phyloP scores from a whole-genome alignment of 1,140 invertebrate species.

The Aphis craccivora region DNA sequence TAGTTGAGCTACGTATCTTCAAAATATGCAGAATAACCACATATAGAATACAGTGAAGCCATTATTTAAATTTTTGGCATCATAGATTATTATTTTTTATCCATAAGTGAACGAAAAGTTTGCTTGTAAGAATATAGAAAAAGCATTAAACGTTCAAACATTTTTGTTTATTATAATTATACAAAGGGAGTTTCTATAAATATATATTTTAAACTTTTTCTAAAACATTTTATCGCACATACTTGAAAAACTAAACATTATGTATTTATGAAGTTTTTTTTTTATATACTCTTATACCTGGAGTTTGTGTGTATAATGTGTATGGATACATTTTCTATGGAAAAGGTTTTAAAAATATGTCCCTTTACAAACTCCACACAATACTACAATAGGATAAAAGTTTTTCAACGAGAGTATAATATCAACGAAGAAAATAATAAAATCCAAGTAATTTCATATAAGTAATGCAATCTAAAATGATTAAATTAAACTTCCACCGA shows the following conservation, averaged over 20 bases:
- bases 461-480: constrained; percentile 19
- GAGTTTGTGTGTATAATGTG: not conserved
- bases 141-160: not conserved
- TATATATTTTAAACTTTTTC: not conserved
- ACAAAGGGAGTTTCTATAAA: not conserved
- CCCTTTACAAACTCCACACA: constrained; percentile 6
- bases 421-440: not conserved
- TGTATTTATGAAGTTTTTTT: not conserved
- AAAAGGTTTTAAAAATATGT: constrained; percentile 23
- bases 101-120: not conserved
- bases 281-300: not conserved
- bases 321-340: not conserved
- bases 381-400: constrained; percentile 21
- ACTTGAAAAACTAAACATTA: not conserved
- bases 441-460: not conserved
- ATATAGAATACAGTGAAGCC: not conserved
- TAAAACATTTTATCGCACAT: not conserved
- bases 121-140: not conserved
- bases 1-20: not conserved
- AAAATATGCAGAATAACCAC: too few species aligned
- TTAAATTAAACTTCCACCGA: not conserved
- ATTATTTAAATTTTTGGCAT: not conserved
- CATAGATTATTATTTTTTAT: not conserved
- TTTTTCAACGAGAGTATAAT: not conserved
- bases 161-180: not conserved